Percentiles rank a stretch among this genome's conserved stretches.
phyloP scores from a whole-genome alignment of 2,113 vertebrate species.

The Chamaetylas fuelleborni region DNA sequence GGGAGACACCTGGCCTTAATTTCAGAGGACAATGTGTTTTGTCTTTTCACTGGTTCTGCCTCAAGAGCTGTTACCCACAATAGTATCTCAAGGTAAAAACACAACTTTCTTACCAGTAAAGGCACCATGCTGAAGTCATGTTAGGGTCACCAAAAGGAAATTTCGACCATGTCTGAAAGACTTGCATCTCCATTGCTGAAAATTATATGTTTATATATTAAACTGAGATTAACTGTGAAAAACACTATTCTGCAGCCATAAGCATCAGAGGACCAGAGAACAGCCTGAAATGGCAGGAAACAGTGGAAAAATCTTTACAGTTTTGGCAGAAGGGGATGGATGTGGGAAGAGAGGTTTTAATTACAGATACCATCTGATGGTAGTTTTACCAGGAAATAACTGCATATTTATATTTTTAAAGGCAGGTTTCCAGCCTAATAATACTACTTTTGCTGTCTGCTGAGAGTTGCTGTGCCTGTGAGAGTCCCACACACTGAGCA shows the following conservation, averaged over 20 bases:
- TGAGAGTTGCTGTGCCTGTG: neutral
- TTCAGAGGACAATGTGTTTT: neutral
- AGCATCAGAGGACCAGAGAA: neutral
- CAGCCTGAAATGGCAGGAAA: neutral
- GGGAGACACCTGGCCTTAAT: neutral
- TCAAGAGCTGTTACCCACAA: neutral
- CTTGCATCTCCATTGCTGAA: neutral
- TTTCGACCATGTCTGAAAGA: neutral
- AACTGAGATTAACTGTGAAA: neutral
- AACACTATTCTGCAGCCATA: neutral
- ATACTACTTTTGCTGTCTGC: neutral
- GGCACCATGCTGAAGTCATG: neutral
- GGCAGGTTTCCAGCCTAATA: neutral
- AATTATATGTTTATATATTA: neutral
- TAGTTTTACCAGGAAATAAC: conserved; percentile 5
- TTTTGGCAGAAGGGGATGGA: neutral
- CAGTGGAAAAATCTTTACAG: neutral
- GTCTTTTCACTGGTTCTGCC: neutral
- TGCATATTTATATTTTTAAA: neutral
- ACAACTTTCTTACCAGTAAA: neutral
- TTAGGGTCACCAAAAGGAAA: neutral
- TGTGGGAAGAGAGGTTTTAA: neutral
- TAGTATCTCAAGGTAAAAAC: neutral
- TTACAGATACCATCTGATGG: neutral
- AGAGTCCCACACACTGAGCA: neutral